phyloP scores from a whole-genome alignment of 2,113 vertebrate genomes.

The Bombycilla garrulus region DNA sequence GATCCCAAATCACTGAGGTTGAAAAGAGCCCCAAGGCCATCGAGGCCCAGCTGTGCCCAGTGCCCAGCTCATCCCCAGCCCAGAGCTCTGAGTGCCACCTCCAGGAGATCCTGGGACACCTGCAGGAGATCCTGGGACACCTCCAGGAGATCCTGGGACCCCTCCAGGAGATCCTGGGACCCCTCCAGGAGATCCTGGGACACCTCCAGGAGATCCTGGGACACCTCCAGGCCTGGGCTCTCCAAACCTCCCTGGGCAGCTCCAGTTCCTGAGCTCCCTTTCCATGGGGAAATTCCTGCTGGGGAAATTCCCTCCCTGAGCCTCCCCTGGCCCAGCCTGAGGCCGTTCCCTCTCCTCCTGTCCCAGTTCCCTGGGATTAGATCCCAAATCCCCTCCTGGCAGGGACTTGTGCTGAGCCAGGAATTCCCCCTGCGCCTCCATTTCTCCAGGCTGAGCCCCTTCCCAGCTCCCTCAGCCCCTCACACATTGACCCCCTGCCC shows the following conservation, averaged over 20 bases:
- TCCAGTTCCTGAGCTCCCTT: background rate
- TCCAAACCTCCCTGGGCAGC: background rate
- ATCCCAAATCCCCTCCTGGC: background rate
- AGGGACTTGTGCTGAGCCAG: background rate
- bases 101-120: background rate
- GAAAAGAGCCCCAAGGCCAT: background rate
- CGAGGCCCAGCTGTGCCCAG: fast-evolving
- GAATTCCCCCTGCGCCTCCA: background rate
- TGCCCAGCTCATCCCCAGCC: background rate
- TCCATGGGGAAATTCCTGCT: background rate
- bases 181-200: background rate
- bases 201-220: background rate
- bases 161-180: background rate
- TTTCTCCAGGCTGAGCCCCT: background rate
- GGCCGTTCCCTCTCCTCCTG: background rate
- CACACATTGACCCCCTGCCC: no score
- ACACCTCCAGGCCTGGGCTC: background rate
- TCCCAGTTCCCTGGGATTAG: background rate
- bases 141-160: background rate
- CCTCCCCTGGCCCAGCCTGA: background rate
- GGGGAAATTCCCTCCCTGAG: background rate
- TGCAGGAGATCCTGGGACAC: background rate
- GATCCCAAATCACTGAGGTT: background rate
- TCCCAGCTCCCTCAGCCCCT: background rate
- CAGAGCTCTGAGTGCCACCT: background rate